Percentiles rank a stretch among this genome's conserved stretches.
Conservation (phyloP, 2,797 vertebrate species). For the Leucoraja ocellata region DNA sequence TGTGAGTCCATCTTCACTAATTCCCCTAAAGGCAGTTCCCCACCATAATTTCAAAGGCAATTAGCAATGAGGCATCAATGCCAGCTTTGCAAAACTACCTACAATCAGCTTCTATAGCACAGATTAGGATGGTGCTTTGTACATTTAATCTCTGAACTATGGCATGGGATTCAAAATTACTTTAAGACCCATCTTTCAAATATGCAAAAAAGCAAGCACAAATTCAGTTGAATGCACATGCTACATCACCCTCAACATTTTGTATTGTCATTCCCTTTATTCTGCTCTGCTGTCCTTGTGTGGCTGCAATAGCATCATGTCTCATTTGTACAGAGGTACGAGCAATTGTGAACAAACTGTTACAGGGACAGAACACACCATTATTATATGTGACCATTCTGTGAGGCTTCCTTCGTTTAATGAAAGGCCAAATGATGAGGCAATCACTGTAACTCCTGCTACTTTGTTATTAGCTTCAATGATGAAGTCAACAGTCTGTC, state of each 20-base stretch:
- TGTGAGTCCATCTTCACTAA: too few relatives aligned
- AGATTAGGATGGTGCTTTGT: not conserved
- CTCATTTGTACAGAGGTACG: not conserved
- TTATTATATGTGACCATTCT: not conserved
- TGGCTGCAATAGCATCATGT: not conserved
- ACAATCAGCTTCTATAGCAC: not conserved
- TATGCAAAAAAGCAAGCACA: not conserved
- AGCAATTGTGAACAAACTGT: not conserved
- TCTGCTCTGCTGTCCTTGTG: conserved; percentile 1
- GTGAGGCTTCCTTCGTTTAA: not conserved
- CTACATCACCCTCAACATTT: not conserved
- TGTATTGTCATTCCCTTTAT: not conserved
- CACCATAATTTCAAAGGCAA: too few relatives aligned
- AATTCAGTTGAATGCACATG: not conserved
- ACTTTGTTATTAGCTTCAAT: not conserved
- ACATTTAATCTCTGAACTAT: not conserved
- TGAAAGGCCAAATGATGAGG: not conserved
- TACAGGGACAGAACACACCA: not conserved
- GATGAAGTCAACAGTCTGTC: not conserved
- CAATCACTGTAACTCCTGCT: not conserved
- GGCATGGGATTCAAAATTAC: not conserved
- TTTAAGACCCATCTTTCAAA: not conserved
- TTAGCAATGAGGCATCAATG: too few relatives aligned
- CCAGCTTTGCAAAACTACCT: too few relatives aligned
- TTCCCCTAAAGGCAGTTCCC: too few relatives aligned